These are phyloP conservation scores for Acanthisitta chloris DNA, from an alignment of 2,113 vertebrate genomes.

Conservation along the genomic window DNA sequence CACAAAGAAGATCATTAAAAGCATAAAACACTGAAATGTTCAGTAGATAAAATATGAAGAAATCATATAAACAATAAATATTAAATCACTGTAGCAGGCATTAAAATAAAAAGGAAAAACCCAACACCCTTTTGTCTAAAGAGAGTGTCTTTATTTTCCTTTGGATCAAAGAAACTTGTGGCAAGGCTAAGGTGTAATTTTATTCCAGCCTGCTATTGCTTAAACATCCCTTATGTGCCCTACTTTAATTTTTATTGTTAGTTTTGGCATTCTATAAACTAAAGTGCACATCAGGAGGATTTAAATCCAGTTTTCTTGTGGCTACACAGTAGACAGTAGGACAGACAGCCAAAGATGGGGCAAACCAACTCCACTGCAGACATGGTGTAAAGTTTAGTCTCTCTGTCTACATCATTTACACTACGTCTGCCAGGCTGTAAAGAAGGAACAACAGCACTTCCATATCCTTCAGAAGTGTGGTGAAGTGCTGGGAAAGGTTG, in stretches of 20 bases:
- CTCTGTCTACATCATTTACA: not conserved
- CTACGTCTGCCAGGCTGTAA: not conserved
- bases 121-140: not conserved
- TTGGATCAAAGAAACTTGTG: not conserved
- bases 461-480: not conserved
- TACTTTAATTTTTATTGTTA: not conserved
- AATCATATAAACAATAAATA: not conserved
- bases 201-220: not conserved
- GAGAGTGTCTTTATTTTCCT: not conserved
- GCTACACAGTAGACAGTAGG: not conserved
- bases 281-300: not conserved
- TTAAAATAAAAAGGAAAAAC: not conserved
- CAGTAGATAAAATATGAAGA: not conserved
- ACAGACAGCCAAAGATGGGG: not conserved
- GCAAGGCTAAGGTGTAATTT: not conserved
- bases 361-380: not conserved
- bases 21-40: not conserved
- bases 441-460: not conserved
- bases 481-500: not conserved
- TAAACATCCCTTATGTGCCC: not conserved
- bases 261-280: not conserved
- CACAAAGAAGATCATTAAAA: not conserved
- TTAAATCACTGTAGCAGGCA: not conserved
- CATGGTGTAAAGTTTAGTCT: not conserved
- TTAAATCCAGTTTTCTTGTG: not conserved